Percentiles rank a stretch among this genome's conserved stretches.
phyloP scores from a whole-genome alignment of 2,888 invertebrate species.

The Gasteruption jaculator region DNA sequence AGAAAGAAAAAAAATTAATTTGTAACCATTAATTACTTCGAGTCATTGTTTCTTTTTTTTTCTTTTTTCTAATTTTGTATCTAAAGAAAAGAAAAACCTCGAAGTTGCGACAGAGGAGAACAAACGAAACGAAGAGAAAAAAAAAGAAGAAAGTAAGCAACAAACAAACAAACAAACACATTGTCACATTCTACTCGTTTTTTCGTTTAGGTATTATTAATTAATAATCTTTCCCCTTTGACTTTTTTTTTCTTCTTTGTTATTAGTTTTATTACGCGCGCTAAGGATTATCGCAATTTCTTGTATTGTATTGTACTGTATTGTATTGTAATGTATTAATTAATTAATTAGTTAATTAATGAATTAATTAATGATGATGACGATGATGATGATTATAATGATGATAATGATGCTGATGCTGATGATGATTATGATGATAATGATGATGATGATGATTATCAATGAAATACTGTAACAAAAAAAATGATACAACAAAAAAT shows the following conservation, averaged over 20 bases:
- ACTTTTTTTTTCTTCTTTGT: conserved; percentile 41
- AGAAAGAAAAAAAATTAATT: conserved; percentile 14
- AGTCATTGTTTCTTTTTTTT: conserved; percentile 20
- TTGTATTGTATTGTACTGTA: too few relatives aligned
- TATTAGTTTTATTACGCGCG: conserved; percentile 48
- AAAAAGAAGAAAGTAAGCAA: neutral
- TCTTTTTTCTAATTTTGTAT: conserved; percentile 14
- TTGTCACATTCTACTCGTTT: conserved; percentile 26
- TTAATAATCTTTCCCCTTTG: too few relatives aligned
- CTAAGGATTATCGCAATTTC: conserved; percentile 48
- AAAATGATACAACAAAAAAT: too few relatives aligned
- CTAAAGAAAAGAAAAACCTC: conserved; percentile 3
- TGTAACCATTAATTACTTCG: conserved; percentile 14
- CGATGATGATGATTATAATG: too few relatives aligned
- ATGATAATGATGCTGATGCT: too few relatives aligned
- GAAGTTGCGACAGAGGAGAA: conserved; percentile 7
- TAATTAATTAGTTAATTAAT: too few relatives aligned
- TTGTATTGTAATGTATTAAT: too few relatives aligned
- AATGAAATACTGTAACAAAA: conserved; percentile 50
- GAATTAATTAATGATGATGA: too few relatives aligned
- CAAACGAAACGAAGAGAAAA: conserved; percentile 7
- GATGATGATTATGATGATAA: too few relatives aligned
- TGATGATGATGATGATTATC: too few relatives aligned
- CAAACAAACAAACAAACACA: conserved; percentile 12
- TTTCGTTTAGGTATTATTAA: conserved; percentile 27